A percentile compares a stretch with the other conserved stretches of the same genome.
These are phyloP conservation scores for Hirtodrosophila histrioides DNA, from an alignment of 2,888 invertebrate genomes.

Conservation along the genomic window DNA sequence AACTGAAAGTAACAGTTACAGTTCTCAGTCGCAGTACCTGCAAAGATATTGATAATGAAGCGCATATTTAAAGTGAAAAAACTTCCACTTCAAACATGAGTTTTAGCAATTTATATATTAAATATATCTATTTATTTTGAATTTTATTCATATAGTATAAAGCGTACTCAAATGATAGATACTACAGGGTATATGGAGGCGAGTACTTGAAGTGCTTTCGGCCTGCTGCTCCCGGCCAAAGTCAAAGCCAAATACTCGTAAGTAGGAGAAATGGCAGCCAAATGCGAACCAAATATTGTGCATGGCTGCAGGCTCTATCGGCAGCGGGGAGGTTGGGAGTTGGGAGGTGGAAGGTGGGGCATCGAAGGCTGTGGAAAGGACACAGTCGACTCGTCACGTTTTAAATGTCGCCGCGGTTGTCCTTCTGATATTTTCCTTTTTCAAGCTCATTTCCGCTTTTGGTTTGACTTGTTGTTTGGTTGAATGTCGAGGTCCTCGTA, in stretches of 20 bases:
- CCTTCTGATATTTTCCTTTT: conserved; percentile 52
- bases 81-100: too few species aligned
- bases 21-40: too few species aligned
- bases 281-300: conserved; percentile 56
- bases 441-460: conserved; percentile 66
- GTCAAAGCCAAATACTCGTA: conserved; percentile 36
- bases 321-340: neutral
- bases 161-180: too few species aligned
- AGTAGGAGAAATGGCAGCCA: conserved; percentile 58
- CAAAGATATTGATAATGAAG: too few species aligned
- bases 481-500: neutral
- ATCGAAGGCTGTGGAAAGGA: conserved; percentile 4
- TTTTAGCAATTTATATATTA: too few species aligned
- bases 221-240: conserved; percentile 21
- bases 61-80: too few species aligned
- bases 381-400: conserved; percentile 61
- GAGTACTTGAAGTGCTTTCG: conserved; percentile 37
- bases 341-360: too few species aligned
- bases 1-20: too few species aligned
- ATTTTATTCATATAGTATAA: too few species aligned
- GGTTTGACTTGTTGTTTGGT: conserved; percentile 27
- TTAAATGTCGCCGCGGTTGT: conserved; percentile 69
- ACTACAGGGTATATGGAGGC: conserved; percentile 13
- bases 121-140: too few species aligned
- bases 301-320: conserved; percentile 47